Evolutionary conservation across 1,140 invertebrate species (phyloP).

Genomic region (Copidosoma floridanum): DNA sequence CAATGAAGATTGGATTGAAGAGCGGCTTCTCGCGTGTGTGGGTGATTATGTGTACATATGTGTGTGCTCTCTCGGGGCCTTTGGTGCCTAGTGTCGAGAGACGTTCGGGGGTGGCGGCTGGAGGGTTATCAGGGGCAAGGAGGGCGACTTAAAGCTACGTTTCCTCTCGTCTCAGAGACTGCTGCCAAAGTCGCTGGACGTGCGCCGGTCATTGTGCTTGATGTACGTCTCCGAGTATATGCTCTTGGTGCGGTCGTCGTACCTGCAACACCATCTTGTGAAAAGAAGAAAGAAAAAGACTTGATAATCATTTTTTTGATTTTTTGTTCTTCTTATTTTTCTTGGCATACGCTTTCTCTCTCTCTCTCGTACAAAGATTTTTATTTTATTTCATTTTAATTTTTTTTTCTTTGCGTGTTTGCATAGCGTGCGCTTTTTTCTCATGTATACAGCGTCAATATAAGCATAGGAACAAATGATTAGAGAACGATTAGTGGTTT

Average conservation of each 20-base stretch:
- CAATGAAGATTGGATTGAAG: too few species aligned
- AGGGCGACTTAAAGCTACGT: constrained; percentile 43
- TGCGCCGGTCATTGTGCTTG: constrained; percentile 62
- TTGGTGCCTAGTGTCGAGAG: constrained; percentile 14
- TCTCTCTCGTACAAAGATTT: too few species aligned
- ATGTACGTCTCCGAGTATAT: constrained; percentile 73
- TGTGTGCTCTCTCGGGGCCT: too few species aligned
- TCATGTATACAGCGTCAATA: too few species aligned
- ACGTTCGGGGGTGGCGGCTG: constrained; percentile 7
- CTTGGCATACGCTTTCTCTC: too few species aligned
- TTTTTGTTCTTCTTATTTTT: too few species aligned
- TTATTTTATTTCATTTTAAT: too few species aligned
- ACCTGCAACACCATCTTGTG: constrained; percentile 55
- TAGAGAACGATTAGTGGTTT: too few species aligned
- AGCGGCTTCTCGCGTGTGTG: constrained; percentile 33
- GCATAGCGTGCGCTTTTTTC: too few species aligned
- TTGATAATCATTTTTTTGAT: too few species aligned
- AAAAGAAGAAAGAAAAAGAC: background rate
- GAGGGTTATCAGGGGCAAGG: background rate
- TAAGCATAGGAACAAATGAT: too few species aligned
- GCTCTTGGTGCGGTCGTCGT: constrained; percentile 70
- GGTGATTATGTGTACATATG: constrained; percentile 29
- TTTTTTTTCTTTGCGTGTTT: too few species aligned
- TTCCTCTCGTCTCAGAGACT: constrained; percentile 63
- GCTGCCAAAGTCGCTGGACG: constrained; percentile 64